Evolutionary conservation across 2,888 invertebrate species (phyloP), one percentile per base, ranked within the genome.

Genomic region (Deilephila porcellus): DNA sequence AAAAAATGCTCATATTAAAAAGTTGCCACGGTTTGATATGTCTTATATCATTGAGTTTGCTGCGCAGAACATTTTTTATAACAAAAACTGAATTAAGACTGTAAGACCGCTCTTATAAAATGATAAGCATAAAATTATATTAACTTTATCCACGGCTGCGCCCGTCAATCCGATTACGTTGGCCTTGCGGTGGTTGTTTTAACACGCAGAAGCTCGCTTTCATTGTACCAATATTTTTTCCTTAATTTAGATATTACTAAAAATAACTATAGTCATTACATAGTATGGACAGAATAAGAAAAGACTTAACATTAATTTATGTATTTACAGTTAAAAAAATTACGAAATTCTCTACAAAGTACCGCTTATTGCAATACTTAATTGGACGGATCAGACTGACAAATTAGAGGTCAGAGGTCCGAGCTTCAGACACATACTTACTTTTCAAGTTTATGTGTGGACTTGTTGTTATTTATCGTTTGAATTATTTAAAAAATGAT

Each of bases 141-240:
- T 56, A 56, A 17, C 19, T 56, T 56, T 56, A 56, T 56, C n/a
- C 56, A 19, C 56, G 56, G 19, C n/a, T 56, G 56, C 56, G 56
- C 56, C 56, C n/a, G 56, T 56, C 56, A 56, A 56, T n/a, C 56
- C 56, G 56, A 56, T 56, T 56, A 56, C 17, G 56, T 56, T 56
- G 4, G n/a, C 2, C 56, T 56, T 56, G 7, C n/a, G 17, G n/a
- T 56, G 56, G 56, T 56, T 56, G 56, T 56, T 56, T 56, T 56
- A n/a, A 56, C n/a, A 56, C 56, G 56, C 56, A 56, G 7, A 56
- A 56, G 56, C 6, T n/a, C 56, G n/a, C 56, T 56, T 56, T n/a
- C 17, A 6, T 56, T 56, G n/a, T 56, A 56, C n/a, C 56, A 56
- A n/a, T 56, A 56, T 56, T n/a, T 56, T 56, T 56, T 56, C 56